Conservation (phyloP, 2,113 vertebrate species). For the Pelodiscus sinensis region DNA sequence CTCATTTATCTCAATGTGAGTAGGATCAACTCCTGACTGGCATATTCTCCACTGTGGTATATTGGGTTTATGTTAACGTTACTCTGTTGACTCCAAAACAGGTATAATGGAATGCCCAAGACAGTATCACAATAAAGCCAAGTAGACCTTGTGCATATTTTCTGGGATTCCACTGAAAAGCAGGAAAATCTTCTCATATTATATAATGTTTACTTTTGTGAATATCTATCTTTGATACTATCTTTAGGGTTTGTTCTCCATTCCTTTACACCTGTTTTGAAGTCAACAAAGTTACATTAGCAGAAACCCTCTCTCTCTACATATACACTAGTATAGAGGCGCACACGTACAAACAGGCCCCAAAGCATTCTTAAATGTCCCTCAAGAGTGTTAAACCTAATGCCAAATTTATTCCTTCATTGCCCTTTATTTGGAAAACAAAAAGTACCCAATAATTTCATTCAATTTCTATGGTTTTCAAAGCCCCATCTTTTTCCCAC, state of each 20-base stretch:
- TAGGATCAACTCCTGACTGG: not conserved
- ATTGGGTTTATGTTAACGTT: not conserved
- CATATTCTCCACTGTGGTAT: not conserved
- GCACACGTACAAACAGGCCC: not conserved
- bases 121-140: not conserved
- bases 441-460: not conserved
- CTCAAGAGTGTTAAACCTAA: not conserved
- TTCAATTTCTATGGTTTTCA: not conserved
- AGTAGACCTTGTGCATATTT: not conserved
- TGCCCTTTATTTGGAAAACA: not conserved
- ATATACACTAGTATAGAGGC: not conserved
- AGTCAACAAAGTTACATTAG: too few species aligned
- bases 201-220: too few species aligned
- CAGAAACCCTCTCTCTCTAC: too few species aligned
- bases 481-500: not conserved
- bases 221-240: too few species aligned
- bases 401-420: not conserved
- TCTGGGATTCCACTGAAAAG: not conserved
- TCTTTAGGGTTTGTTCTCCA: too few species aligned
- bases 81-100: not conserved
- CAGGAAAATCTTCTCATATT: not conserved
- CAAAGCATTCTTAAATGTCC: not conserved
- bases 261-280: too few species aligned
- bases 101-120: fast-evolving
- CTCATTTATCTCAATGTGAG: not conserved